Conservation (phyloP, 2,797 vertebrate genomes). For the Myotis daubentonii region DNA sequence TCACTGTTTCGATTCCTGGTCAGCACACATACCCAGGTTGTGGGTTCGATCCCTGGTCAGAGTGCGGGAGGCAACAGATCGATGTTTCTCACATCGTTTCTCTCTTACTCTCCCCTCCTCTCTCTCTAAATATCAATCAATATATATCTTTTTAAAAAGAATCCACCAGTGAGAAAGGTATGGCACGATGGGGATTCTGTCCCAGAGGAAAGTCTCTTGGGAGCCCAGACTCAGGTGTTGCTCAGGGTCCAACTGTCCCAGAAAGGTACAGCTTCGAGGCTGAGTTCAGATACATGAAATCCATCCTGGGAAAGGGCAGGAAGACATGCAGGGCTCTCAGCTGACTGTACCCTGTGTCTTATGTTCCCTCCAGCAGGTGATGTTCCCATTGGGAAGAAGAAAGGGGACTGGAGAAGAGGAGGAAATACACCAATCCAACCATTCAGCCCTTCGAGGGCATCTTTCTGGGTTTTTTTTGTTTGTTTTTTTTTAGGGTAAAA, state of each 20-base stretch:
- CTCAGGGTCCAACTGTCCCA: too few relatives aligned
- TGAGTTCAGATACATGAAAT: not conserved
- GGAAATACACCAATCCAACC: rapidly evolving
- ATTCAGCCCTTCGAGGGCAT: rapidly evolving
- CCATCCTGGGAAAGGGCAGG: not conserved
- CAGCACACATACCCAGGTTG: not conserved
- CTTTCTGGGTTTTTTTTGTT: too few relatives aligned
- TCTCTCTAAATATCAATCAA: not conserved
- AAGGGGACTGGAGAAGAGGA: rapidly evolving
- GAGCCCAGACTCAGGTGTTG: rapidly evolving
- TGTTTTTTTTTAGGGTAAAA: not conserved
- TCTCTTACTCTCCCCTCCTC: not conserved
- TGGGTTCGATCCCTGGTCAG: not conserved
- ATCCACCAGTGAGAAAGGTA: not conserved
- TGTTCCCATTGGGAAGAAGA: rapidly evolving
- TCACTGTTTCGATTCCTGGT: not conserved
- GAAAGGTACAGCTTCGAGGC: rapidly evolving
- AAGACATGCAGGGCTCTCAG: not conserved
- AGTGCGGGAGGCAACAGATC: not conserved
- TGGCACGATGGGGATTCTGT: rapidly evolving
- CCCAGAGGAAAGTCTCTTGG: too few relatives aligned
- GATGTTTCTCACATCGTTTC: not conserved
- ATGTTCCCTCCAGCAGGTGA: rapidly evolving
- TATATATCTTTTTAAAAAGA: not conserved
- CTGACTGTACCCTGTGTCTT: rapidly evolving